phyloP scores from a whole-genome alignment of 2,888 invertebrate species.

The Ametastegia equiseti region DNA sequence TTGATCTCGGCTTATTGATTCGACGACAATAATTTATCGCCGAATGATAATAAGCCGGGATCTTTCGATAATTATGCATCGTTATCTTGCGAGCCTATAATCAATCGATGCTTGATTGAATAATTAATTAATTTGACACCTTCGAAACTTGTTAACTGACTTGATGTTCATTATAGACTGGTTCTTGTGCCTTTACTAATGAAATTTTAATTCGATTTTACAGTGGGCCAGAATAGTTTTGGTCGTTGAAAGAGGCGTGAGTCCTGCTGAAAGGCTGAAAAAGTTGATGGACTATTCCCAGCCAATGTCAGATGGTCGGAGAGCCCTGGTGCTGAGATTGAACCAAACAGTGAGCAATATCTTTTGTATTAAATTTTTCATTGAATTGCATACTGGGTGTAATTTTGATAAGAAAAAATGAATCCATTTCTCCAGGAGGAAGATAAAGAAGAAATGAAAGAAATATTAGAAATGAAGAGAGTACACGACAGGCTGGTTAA shows the following conservation, averaged over 20 bases:
- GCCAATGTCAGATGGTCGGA: conserved; percentile 92
- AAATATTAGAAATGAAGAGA: conserved; percentile 93
- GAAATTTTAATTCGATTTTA: conserved; percentile 53
- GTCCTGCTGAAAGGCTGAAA: conserved; percentile 90
- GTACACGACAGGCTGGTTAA: conserved; percentile 89
- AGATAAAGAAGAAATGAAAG: conserved; percentile 96
- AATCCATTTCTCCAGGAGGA: conserved; percentile 83
- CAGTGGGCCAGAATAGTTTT: conserved; percentile 99
- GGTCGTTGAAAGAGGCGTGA: conserved; percentile 97
- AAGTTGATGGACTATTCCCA: conserved; percentile 95
- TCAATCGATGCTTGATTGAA: not conserved
- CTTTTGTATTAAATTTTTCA: not conserved
- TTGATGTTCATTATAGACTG: not conserved
- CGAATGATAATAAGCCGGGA: not conserved
- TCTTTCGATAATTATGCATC: not conserved
- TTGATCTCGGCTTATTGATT: not conserved
- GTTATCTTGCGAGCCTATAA: not conserved
- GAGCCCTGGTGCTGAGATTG: conserved; percentile 91
- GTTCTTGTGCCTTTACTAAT: not conserved
- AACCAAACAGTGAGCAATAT: conserved; percentile 87
- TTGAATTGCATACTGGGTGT: not conserved
- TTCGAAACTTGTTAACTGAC: not conserved
- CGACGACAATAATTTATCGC: not conserved
- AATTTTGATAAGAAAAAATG: not conserved
- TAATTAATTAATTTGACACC: not conserved